Percentiles rank a stretch among this genome's conserved stretches.
phyloP scores from a whole-genome alignment of 1,140 invertebrate species.

The Hycleus phaleratus region DNA sequence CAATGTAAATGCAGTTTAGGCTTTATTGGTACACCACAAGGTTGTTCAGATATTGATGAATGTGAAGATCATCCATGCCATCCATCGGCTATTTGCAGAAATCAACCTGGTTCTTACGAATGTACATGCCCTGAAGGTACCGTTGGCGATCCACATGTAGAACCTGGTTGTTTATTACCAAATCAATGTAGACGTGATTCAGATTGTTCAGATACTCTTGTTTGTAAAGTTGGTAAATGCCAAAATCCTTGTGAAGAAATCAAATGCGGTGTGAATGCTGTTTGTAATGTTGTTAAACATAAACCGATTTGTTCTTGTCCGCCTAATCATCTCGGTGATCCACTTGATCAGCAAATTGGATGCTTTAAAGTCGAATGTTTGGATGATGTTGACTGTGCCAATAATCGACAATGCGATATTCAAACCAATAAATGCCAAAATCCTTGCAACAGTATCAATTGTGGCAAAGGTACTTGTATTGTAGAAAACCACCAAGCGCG shows the following conservation, averaged over 20 bases:
- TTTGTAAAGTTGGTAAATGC: conserved; percentile 66
- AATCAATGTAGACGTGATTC: conserved; percentile 60
- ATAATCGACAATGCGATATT: conserved; percentile 64
- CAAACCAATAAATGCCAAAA: conserved; percentile 71
- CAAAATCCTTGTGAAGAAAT: conserved; percentile 63
- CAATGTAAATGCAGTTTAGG: conserved; percentile 71
- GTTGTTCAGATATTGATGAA: conserved; percentile 71
- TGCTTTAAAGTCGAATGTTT: conserved; percentile 81
- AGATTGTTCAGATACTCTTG: conserved; percentile 63
- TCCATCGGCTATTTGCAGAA: conserved; percentile 66
- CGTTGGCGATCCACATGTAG: conserved; percentile 67
- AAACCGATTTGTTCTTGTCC: conserved; percentile 63
- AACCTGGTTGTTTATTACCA: conserved; percentile 61
- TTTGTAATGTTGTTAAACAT: conserved; percentile 66
- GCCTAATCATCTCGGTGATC: conserved; percentile 71
- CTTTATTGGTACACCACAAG: conserved; percentile 58
- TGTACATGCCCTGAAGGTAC: conserved; percentile 69
- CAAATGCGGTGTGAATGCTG: conserved; percentile 63
- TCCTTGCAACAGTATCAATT: conserved; percentile 65
- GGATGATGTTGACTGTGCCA: conserved; percentile 63
- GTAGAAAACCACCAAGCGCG: conserved; percentile 59
- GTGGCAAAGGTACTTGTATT: conserved; percentile 65
- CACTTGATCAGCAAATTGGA: conserved; percentile 59
- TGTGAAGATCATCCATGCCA: conserved; percentile 75
- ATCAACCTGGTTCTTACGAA: conserved; percentile 69